Percentiles rank a stretch among this genome's conserved stretches.
These are phyloP conservation scores for Liodrosophila aerea DNA, from an alignment of 2,888 invertebrate species.

Conservation along the genomic window DNA sequence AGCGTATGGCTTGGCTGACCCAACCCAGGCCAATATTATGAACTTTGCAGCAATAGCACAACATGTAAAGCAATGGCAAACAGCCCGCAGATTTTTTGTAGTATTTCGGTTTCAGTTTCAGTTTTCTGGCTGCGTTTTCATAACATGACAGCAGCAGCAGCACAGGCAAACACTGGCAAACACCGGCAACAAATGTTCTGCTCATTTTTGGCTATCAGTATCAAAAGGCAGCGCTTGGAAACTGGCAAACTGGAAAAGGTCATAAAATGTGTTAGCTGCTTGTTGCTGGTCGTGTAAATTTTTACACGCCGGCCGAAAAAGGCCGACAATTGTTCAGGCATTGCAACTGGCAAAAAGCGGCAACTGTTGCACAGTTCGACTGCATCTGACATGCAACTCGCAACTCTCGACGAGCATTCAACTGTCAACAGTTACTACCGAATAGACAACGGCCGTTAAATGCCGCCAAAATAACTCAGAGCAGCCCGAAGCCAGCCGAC, in stretches of 20 bases:
- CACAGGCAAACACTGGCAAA: conserved; percentile 23
- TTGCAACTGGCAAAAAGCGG: conserved; percentile 9
- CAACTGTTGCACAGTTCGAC: conserved; percentile 44
- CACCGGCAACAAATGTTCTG: conserved; percentile 52
- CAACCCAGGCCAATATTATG: conserved; percentile 62
- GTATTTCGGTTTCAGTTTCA: conserved; percentile 17
- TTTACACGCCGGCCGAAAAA: conserved; percentile 70
- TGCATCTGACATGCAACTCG: conserved; percentile 78
- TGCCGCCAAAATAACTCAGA: conserved; percentile 74
- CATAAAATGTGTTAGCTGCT: conserved; percentile 70
- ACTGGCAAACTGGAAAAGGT: conserved; percentile 65
- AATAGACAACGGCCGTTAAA: conserved; percentile 72
- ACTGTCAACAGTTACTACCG: conserved; percentile 80
- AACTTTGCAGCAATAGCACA: conserved; percentile 47
- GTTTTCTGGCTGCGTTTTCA: conserved; percentile 59
- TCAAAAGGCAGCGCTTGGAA: conserved; percentile 29
- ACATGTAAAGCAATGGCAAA: conserved; percentile 47
- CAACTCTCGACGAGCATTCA: conserved; percentile 79
- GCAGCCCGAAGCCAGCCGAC: conserved; percentile 30
- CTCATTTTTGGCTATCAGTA: conserved; percentile 71
- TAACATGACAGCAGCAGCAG: conserved; percentile 55
- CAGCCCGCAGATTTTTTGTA: conserved; percentile 54
- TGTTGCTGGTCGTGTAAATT: conserved; percentile 72
- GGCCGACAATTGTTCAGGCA: conserved; percentile 63
- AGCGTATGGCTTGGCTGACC: conserved; percentile 63